Evolutionary conservation across 2,113 vertebrate species (phyloP).

Genomic region (Mobula birostris): DNA sequence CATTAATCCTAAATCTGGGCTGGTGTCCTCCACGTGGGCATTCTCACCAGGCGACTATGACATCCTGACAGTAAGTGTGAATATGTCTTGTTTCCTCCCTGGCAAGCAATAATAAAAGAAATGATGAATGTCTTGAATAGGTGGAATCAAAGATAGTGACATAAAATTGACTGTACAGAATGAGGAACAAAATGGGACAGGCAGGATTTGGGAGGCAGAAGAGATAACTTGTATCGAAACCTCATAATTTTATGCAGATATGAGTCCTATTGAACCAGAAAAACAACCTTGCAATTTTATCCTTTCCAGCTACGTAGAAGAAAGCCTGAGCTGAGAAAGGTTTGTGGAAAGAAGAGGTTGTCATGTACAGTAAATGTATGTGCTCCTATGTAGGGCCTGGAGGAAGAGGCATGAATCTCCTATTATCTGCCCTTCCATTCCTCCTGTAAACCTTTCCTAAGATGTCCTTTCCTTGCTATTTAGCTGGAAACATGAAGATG

Average conservation of each 20-base stretch:
- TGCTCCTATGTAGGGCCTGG: too few relatives aligned
- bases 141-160: not conserved
- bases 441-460: not conserved
- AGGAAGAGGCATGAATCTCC: not conserved
- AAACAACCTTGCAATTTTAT: not conserved
- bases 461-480: not conserved
- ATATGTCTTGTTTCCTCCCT: not conserved
- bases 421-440: not conserved
- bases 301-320: not conserved
- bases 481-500: not conserved
- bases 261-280: not conserved
- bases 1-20: constrained; percentile 66
- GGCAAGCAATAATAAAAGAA: not conserved
- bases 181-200: not conserved
- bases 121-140: not conserved
- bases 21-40: constrained; percentile 63
- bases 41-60: constrained; percentile 79
- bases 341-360: not conserved
- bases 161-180: not conserved
- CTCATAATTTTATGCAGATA: not conserved
- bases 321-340: not conserved
- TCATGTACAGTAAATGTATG: not conserved
- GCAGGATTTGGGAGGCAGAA: not conserved
- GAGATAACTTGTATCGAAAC: not conserved
- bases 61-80: constrained; percentile 71